Evolutionary conservation across 2,888 invertebrate species (phyloP).

Genomic region (Anoncus sp.): DNA sequence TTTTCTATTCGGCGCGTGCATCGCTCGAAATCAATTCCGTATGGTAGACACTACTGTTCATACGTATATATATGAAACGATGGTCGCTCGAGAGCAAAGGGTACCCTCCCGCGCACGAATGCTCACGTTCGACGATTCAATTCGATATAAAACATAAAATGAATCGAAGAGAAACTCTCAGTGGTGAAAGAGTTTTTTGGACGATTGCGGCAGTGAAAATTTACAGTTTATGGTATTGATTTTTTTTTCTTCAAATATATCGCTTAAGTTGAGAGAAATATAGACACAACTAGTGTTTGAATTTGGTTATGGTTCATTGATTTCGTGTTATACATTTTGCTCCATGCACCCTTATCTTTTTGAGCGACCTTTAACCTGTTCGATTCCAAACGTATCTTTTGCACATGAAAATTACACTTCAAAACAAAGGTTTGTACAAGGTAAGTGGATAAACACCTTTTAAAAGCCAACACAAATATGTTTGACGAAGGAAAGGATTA

Average conservation of each 20-base stretch:
- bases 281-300: no score
- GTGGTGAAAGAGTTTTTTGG: slow-evolving; percentile 5
- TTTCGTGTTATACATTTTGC: no score
- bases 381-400: no score
- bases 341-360: no score
- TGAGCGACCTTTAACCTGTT: no score
- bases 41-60: slow-evolving; percentile 43
- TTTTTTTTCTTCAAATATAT: neutral
- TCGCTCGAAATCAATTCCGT: slow-evolving; percentile 67
- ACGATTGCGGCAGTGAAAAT: neutral
- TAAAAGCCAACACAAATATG: neutral
- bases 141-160: slow-evolving; percentile 57
- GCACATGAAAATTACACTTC: no score
- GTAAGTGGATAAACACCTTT: neutral
- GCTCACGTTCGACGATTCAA: slow-evolving; percentile 49
- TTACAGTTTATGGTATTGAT: neutral
- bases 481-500: neutral
- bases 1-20: slow-evolving; percentile 56
- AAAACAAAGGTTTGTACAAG: neutral
- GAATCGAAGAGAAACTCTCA: slow-evolving; percentile 40
- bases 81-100: slow-evolving; percentile 41
- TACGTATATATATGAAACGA: slow-evolving; percentile 37
- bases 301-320: no score
- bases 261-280: no score
- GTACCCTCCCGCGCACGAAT: slow-evolving; percentile 36